Base-by-base conservation (phyloP, 1,140 invertebrate species). In the Diploscapter pachys region DNA sequence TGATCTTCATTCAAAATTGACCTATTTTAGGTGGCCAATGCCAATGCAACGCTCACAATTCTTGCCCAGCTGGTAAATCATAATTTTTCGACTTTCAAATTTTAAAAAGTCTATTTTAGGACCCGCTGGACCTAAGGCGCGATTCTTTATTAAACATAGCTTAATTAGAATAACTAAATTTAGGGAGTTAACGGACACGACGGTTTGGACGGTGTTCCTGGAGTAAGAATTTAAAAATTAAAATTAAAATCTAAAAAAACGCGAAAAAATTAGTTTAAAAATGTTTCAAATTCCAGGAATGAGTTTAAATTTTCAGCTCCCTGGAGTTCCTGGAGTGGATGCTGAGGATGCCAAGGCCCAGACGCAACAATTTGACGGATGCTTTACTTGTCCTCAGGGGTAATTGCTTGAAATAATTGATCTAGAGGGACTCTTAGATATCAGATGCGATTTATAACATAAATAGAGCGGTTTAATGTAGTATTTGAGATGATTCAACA, bases 361-460 rank as follows among this genome's bases (percentile, higher is more conserved):
- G 54, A 66, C 64, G 48, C 76, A 71, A 49, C 70, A 71, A 57
- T 76, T 68, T 50, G 71, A 55, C 52, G 77, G 72, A 62, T 79
- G 78, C 76, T 79, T 78, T 72, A 71, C 63, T 31, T 79, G 78
- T 68, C 78, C 78, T 54, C 63, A 66, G 49, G 78, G 78, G 64
- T 77, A 76, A 31, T 31, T 31, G 0, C 31, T 31, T 31, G 31
- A 31, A 31, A 31, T 31, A 31, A 31, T 31, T 31, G 31, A 31
- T 31, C 31, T 31, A 31, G 31, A 31, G 31, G 31, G 31, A 31
- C 1, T 31, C 31, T 31, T 31, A 31, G 31, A 31, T 31, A 31
- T 31, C 31, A 31, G 31, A 1, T 31, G 31, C 31, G 31, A 31
- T 31, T 31, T 31, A 1, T 31, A 31, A 31, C 31, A 31, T 1